Conservation (phyloP, 2,888 invertebrate species). For the Caenorhabditis sulstoni region DNA sequence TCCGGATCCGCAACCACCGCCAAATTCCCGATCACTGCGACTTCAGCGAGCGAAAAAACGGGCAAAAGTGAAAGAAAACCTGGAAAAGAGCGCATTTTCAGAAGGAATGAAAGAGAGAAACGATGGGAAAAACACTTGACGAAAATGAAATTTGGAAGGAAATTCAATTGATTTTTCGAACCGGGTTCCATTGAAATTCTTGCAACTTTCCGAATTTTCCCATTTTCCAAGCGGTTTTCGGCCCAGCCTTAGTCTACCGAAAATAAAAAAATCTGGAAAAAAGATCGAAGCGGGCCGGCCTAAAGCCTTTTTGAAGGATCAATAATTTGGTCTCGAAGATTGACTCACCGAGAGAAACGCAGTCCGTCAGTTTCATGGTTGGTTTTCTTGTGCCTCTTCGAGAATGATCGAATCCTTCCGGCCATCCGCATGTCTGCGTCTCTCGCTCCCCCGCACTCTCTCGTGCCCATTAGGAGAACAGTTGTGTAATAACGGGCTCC, state of each 20-base stretch:
- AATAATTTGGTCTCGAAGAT: not conserved
- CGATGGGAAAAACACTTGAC: not conserved
- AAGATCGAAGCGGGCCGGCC: not conserved
- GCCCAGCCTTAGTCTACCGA: too few relatives aligned
- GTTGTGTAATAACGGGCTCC: conserved; percentile 46
- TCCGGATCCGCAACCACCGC: conserved; percentile 62
- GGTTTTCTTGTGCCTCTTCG: not conserved
- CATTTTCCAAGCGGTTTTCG: too few relatives aligned
- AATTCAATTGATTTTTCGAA: not conserved
- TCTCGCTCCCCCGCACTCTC: conserved; percentile 13
- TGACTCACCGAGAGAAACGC: conserved; percentile 37
- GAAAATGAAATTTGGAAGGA: not conserved
- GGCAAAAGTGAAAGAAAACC: conserved; percentile 17
- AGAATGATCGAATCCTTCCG: conserved; percentile 21
- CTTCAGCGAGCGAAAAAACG: conserved; percentile 23
- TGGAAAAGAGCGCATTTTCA: not conserved
- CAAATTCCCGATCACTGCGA: conserved; percentile 63
- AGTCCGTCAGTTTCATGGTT: conserved; percentile 19
- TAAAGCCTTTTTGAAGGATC: too few relatives aligned
- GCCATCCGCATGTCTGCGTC: conserved; percentile 21
- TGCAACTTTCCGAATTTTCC: too few relatives aligned
- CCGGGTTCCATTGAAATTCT: too few relatives aligned
- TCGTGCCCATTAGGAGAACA: conserved; percentile 18
- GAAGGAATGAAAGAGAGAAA: not conserved
- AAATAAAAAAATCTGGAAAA: too few relatives aligned